These are phyloP conservation scores for Drosophila fungiperda DNA, from an alignment of 2,888 invertebrate species.

Conservation along the genomic window DNA sequence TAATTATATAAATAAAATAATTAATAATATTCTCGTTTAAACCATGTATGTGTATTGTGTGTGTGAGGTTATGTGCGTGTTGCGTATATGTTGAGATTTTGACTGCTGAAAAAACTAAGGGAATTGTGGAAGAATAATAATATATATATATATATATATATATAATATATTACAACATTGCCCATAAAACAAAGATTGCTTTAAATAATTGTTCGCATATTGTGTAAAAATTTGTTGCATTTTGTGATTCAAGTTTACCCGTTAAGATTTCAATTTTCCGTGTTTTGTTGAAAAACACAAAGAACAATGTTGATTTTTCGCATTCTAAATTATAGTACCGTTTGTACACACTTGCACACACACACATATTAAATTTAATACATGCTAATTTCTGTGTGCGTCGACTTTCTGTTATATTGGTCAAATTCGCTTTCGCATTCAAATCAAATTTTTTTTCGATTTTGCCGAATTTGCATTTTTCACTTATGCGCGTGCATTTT, in stretches of 20 bases:
- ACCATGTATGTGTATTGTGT: too few relatives aligned
- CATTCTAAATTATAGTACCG: conserved; percentile 1
- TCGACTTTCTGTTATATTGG: conserved; percentile 12
- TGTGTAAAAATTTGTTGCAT: neutral
- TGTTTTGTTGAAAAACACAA: neutral
- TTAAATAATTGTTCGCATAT: neutral
- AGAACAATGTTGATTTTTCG: neutral
- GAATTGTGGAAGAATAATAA: too few relatives aligned
- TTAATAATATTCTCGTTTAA: neutral
- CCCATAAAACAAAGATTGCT: neutral
- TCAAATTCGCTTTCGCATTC: conserved; percentile 27
- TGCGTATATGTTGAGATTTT: too few relatives aligned
- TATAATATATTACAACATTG: too few relatives aligned
- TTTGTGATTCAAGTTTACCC: neutral
- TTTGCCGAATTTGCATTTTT: conserved; percentile 25
- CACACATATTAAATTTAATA: neutral
- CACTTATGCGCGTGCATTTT: conserved; percentile 44
- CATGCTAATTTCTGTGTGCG: neutral
- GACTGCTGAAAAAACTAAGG: too few relatives aligned
- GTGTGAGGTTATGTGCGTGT: too few relatives aligned
- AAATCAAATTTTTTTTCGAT: conserved; percentile 25
- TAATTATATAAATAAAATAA: neutral
- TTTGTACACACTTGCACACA: neutral
- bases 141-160: too few relatives aligned
- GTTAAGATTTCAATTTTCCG: neutral